phyloP scores from a whole-genome alignment of 2,888 invertebrate species.

The Drosophila emarginata region DNA sequence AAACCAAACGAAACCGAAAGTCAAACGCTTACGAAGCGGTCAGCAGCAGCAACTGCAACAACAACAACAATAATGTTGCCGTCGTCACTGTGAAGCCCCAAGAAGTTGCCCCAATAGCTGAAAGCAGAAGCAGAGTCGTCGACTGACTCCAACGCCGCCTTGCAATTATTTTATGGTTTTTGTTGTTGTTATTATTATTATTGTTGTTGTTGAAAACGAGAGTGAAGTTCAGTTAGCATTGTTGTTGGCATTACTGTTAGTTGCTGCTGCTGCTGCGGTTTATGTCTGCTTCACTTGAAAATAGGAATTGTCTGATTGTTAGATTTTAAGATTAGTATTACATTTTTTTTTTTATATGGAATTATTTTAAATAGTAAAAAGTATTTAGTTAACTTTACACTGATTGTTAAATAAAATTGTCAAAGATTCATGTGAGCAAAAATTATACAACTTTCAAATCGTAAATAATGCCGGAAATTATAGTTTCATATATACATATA shows the following conservation, averaged over 20 bases:
- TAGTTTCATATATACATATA: too few species aligned
- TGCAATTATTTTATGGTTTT: conserved; percentile 57
- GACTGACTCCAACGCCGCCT: conserved; percentile 21
- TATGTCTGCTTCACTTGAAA: conserved; percentile 43
- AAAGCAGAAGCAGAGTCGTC: conserved; percentile 10
- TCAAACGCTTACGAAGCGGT: conserved; percentile 54
- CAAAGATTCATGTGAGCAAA: not conserved
- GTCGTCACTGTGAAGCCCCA: conserved; percentile 50
- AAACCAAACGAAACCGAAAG: conserved; percentile 37
- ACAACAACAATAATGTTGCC: conserved; percentile 18
- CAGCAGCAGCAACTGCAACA: conserved; percentile 33
- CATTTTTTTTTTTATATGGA: not conserved
- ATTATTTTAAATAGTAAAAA: conserved; percentile 2
- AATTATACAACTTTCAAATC: conserved; percentile 4
- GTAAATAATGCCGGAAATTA: not conserved
- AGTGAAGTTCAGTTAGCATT: conserved; percentile 69
- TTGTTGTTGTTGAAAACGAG: conserved; percentile 52
- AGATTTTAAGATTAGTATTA: conserved; percentile 25
- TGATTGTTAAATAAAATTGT: not conserved
- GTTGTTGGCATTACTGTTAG: conserved; percentile 38
- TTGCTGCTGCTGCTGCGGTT: conserved; percentile 44
- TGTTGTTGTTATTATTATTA: not conserved
- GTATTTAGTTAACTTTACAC: not conserved
- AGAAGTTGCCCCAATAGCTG: conserved; percentile 55
- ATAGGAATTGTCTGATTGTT: conserved; percentile 39